A percentile compares a stretch with the other conserved stretches of the same genome.
These are phyloP conservation scores for Aldabrachelys gigantea DNA, from an alignment of 2,113 vertebrate species.

Conservation along the genomic window DNA sequence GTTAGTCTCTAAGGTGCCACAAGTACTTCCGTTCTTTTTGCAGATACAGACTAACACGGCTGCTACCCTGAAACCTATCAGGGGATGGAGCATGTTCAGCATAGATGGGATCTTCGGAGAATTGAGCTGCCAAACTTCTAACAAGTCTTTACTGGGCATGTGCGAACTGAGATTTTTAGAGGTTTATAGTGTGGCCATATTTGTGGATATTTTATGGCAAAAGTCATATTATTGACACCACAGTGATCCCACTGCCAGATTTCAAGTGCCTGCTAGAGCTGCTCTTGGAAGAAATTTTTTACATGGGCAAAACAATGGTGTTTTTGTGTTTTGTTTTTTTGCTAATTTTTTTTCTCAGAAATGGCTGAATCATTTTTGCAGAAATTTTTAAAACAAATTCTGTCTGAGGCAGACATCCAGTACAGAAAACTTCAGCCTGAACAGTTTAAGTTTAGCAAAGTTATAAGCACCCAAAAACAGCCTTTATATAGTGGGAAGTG, in stretches of 20 bases:
- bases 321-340: not conserved
- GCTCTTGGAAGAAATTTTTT: not conserved
- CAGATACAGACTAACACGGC: too few species aligned
- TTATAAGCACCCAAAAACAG: not conserved
- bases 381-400: not conserved
- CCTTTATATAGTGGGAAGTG: fast-evolving
- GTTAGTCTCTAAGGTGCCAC: too few species aligned
- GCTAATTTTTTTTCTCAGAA: not conserved
- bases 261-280: not conserved
- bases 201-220: not conserved
- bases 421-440: not conserved
- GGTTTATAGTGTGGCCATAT: not conserved
- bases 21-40: too few species aligned
- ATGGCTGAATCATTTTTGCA: not conserved
- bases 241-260: not conserved
- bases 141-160: not conserved
- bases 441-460: not conserved
- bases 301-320: not conserved
- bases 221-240: not conserved
- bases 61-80: not conserved
- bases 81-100: not conserved
- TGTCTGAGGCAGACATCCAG: not conserved
- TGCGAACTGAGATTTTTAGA: not conserved
- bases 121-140: not conserved
- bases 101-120: not conserved